Percentiles rank a stretch among this genome's conserved stretches.
Conservation (phyloP, 2,113 vertebrate genomes). For the Corythaixoides concolor region DNA sequence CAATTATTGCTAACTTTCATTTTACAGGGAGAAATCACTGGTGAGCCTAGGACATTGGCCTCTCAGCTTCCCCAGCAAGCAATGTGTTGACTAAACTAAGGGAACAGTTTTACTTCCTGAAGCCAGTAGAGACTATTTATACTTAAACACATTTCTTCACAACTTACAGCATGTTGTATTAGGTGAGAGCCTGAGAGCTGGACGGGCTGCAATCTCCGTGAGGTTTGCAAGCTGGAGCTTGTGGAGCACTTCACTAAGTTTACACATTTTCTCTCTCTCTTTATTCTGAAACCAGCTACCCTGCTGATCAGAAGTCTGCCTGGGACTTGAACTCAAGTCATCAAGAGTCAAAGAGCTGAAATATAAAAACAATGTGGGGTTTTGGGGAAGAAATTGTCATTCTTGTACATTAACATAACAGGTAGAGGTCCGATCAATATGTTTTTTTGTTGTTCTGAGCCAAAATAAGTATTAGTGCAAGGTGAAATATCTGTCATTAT, state of each 20-base stretch:
- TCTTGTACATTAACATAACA: constrained; percentile 27
- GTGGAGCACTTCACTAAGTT: constrained; percentile 49
- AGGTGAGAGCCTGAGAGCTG: constrained; percentile 63
- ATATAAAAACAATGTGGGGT: background rate
- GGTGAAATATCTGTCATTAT: background rate
- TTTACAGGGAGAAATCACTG: constrained; percentile 68
- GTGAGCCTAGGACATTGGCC: constrained; percentile 68
- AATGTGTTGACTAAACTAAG: constrained; percentile 68
- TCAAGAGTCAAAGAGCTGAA: constrained; percentile 48
- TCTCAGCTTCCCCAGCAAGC: constrained; percentile 71
- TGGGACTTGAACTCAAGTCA: constrained; percentile 39
- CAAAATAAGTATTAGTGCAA: background rate
- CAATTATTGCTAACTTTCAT: constrained; percentile 70
- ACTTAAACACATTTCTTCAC: constrained; percentile 76
- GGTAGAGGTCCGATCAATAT: constrained; percentile 26
- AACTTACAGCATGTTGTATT: constrained; percentile 64
- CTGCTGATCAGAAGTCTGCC: constrained; percentile 52
- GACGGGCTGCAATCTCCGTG: constrained; percentile 45
- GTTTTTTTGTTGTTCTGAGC: background rate
- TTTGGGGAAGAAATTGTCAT: constrained; percentile 37
- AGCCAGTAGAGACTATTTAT: constrained; percentile 75
- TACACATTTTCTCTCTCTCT: constrained; percentile 63
- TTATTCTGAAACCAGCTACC: constrained; percentile 53
- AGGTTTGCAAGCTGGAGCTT: constrained; percentile 60
- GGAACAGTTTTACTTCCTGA: constrained; percentile 74